Evolutionary conservation across 2,888 invertebrate species (phyloP), one percentile per base, ranked within the genome.

Genomic region (Entomobrya multifasciata): DNA sequence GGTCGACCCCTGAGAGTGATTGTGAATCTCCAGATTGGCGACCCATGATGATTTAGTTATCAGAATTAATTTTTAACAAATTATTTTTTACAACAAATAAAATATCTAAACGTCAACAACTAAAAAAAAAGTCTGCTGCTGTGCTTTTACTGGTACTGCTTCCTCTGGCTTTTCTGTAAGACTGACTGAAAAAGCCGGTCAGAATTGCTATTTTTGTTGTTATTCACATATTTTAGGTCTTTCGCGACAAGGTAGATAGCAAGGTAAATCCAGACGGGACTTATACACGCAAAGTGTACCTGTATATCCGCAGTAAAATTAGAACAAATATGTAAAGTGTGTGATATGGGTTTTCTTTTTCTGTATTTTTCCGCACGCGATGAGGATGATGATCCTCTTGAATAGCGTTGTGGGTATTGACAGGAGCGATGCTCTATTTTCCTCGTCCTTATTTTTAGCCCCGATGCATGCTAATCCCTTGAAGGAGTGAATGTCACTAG

Each of bases 11-110:
- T 1, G 20, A 6, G 70, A 77, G 41, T 10, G 78, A 78, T 27
- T 44, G 65, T 3, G 83, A 62, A 22, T 83, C 85, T 20, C n/a
- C 67, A 4, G 85, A 85, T 41, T 30, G 22, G 5, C 49, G 77
- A 52, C 85, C 85, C 85, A 85, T 84, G 5, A 22, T 74, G 15
- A 30, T 41, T 17, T 22, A 22, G 22, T 10, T 67, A n/a, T n/a
- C n/a, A n/a, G n/a, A n/a, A n/a, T n/a, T n/a, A n/a, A n/a, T n/a
- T n/a, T n/a, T n/a, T n/a, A 36, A 36, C n/a, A 76, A 30, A 36
- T n/a, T 8, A 15, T 30, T 44, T 22, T 41, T 22, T 52, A 52
- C 30, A 8, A 3, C 15, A 25, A 74, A 77, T n/a, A 11, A 55
- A 5, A 55, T 17, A 15, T 55, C 30, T 41, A 41, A 41, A 47